A percentile compares a stretch with the other conserved stretches of the same genome.
Evolutionary conservation across 2,888 invertebrate genomes (phyloP).

Genomic region (Microctonus hyperodae): DNA sequence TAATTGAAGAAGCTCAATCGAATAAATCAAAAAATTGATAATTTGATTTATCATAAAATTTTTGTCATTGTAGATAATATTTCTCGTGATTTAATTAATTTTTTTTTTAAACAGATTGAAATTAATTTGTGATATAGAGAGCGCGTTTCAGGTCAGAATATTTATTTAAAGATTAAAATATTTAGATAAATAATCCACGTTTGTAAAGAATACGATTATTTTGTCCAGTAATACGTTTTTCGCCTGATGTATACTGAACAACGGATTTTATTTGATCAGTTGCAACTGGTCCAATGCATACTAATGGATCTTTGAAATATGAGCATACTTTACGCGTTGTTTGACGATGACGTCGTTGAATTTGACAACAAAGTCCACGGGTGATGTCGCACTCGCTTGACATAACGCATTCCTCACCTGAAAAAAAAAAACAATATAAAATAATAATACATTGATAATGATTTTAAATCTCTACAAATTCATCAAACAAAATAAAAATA

Average conservation of each 20-base stretch:
- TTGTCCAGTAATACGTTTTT: conserved; percentile 75
- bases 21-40: neutral
- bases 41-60: neutral
- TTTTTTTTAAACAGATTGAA: conserved; percentile 1
- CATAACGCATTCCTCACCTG: conserved; percentile 81
- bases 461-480: neutral
- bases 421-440: neutral
- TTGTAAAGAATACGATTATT: conserved; percentile 57
- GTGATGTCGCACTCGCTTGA: conserved; percentile 87
- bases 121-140: neutral
- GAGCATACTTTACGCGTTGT: conserved; percentile 86
- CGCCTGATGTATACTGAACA: conserved; percentile 82
- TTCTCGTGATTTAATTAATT: too few species aligned
- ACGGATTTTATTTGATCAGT: conserved; percentile 75
- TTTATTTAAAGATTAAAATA: conserved; percentile 7
- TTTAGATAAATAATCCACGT: conserved; percentile 55
- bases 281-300: conserved; percentile 87
- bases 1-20: neutral
- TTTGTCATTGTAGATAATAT: neutral
- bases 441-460: neutral
- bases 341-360: conserved; percentile 85
- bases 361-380: conserved; percentile 86
- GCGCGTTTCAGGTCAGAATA: too few species aligned
- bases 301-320: conserved; percentile 89
- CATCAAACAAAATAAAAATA: neutral